Conservation (phyloP, 2,797 vertebrate species). For the Octomys mimax region DNA sequence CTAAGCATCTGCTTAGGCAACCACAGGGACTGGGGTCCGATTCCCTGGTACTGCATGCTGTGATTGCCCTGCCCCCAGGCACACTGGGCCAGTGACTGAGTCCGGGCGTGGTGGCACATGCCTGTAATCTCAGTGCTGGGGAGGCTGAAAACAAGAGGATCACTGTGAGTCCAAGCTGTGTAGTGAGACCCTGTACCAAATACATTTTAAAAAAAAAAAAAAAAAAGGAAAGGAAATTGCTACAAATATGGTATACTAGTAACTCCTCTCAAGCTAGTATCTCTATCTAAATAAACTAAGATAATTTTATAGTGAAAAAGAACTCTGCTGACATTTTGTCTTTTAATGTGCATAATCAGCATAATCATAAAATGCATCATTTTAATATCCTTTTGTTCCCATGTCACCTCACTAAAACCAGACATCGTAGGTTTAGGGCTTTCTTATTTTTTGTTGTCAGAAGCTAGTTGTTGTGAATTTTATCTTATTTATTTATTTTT, state of each 20-base stretch:
- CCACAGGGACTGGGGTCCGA: too few species aligned
- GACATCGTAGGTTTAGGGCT: conserved; percentile 19
- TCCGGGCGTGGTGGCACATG: too few species aligned
- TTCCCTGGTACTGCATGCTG: too few species aligned
- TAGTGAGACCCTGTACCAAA: too few species aligned
- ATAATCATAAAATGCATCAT: conserved; percentile 89
- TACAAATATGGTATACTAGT: conserved; percentile 80
- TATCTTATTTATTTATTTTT: conserved; percentile 14
- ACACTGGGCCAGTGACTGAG: too few species aligned
- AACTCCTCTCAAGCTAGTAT: conserved; percentile 83
- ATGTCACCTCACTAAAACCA: conserved; percentile 69
- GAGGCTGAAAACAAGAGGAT: too few species aligned
- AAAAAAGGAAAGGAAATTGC: conserved; percentile 62
- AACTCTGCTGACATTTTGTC: conserved; percentile 87
- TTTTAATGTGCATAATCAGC: conserved; percentile 87
- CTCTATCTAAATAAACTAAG: conserved; percentile 86
- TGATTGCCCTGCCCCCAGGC: too few species aligned
- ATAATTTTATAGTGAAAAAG: conserved; percentile 88
- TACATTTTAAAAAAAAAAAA: too few species aligned
- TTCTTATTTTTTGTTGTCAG: conserved; percentile 51
- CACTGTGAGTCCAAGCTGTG: too few species aligned
- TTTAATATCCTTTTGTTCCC: conserved; percentile 86
- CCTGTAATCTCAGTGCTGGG: too few species aligned
- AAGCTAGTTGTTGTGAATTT: conserved; percentile 50
- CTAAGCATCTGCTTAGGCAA: too few species aligned